Percentiles rank a stretch among this genome's conserved stretches.
These are phyloP conservation scores for Calliopsis andreniformis DNA, from an alignment of 1,140 invertebrate species.

Conservation along the genomic window DNA sequence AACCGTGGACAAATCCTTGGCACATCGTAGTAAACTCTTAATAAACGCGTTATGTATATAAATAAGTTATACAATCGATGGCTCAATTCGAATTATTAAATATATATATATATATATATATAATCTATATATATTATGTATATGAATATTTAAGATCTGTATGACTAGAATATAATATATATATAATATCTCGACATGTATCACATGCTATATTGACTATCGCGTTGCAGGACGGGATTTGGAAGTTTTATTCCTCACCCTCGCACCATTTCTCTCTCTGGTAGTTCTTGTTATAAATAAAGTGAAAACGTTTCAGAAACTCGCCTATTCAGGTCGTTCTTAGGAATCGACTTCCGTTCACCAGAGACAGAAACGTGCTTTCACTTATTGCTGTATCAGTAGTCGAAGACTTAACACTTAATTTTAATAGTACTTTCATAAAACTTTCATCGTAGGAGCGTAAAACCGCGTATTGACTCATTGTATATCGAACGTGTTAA, in stretches of 20 bases:
- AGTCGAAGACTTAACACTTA: conserved; percentile 41
- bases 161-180: conserved; percentile 61
- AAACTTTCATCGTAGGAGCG: conserved; percentile 41
- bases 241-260: conserved; percentile 65
- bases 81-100: conserved; percentile 59
- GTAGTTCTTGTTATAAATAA: conserved; percentile 19
- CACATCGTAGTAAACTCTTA: conserved; percentile 72
- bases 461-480: conserved; percentile 38
- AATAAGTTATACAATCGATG: conserved; percentile 65
- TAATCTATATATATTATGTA: conserved; percentile 76
- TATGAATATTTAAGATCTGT: conserved; percentile 68
- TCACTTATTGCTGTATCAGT: conserved; percentile 59
- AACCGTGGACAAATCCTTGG: conserved; percentile 63
- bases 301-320: conserved; percentile 5
- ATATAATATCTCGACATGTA: conserved; percentile 78
- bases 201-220: conserved; percentile 83
- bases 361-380: conserved; percentile 48
- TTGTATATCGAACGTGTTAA: conserved; percentile 37
- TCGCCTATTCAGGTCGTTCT: conserved; percentile 7
- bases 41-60: conserved; percentile 65
- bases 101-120: conserved; percentile 68
- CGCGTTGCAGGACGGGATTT: conserved; percentile 74
- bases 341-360: neutral
- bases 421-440: conserved; percentile 61
- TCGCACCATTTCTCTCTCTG: conserved; percentile 50